Evolutionary conservation across 2,888 invertebrate genomes (phyloP).

Genomic region (Exocentrus adspersus): DNA sequence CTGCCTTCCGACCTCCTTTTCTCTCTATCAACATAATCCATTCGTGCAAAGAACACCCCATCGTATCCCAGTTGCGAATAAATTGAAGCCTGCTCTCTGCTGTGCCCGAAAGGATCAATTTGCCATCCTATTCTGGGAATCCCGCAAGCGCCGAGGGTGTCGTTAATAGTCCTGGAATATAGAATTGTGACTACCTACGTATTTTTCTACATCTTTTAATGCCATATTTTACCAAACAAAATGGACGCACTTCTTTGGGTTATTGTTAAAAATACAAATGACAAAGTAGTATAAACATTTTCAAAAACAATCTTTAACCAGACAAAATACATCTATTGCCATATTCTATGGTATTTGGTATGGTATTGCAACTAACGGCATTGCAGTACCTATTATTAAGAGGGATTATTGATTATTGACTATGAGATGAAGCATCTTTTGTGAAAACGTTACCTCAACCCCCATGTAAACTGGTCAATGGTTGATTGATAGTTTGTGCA

Average conservation of each 20-base stretch:
- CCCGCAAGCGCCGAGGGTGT: slow-evolving; percentile 78
- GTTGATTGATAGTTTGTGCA: slow-evolving; percentile 74
- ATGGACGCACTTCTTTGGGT: too few species aligned
- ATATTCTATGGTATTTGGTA: too few species aligned
- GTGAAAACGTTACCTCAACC: slow-evolving; percentile 67
- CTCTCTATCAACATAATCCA: slow-evolving; percentile 74
- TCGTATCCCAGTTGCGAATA: slow-evolving; percentile 76
- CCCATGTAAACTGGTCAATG: slow-evolving; percentile 78
- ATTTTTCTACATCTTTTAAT: too few species aligned
- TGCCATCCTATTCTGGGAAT: slow-evolving; percentile 84
- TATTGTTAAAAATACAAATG: too few species aligned
- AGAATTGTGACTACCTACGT: neutral
- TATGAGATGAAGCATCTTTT: too few species aligned
- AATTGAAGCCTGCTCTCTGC: slow-evolving; percentile 73
- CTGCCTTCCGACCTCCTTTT: slow-evolving; percentile 68
- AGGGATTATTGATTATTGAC: too few species aligned
- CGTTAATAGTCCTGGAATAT: slow-evolving; percentile 49
- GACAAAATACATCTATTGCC: too few species aligned
- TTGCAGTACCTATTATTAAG: too few species aligned
- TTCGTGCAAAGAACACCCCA: slow-evolving; percentile 75
- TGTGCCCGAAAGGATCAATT: slow-evolving; percentile 88
- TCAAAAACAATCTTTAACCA: too few species aligned
- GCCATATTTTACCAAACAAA: too few species aligned
- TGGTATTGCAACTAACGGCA: too few species aligned
- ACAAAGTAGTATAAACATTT: too few species aligned